Evolutionary conservation across 2,888 invertebrate species (phyloP).

Genomic region (Colostygia pectinataria): DNA sequence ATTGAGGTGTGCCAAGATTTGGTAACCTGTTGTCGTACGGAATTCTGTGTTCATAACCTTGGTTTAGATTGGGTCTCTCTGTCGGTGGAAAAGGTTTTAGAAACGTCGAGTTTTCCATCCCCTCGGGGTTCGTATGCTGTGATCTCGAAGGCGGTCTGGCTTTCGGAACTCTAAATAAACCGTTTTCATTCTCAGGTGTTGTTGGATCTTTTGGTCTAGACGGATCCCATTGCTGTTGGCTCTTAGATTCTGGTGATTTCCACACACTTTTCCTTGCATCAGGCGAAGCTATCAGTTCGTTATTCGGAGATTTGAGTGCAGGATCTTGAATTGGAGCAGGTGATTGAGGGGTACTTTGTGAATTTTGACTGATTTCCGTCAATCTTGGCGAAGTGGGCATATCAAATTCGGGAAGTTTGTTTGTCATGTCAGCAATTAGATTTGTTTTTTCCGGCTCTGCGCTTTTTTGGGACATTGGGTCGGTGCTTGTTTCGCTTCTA

Average conservation of each 20-base stretch:
- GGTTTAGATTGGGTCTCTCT: slow-evolving; percentile 67
- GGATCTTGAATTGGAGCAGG: slow-evolving; percentile 65
- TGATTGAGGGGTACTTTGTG: slow-evolving; percentile 67
- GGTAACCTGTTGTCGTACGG: slow-evolving; percentile 65
- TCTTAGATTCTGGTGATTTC: slow-evolving; percentile 76
- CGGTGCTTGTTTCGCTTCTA: slow-evolving; percentile 75
- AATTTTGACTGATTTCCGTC: slow-evolving; percentile 72
- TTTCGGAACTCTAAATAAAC: slow-evolving; percentile 85
- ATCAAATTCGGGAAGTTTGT: slow-evolving; percentile 73
- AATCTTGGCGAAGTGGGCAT: slow-evolving; percentile 73
- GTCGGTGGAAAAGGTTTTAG: slow-evolving; percentile 85
- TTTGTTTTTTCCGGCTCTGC: slow-evolving; percentile 62
- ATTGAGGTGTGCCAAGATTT: slow-evolving; percentile 50
- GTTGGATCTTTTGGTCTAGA: slow-evolving; percentile 65
- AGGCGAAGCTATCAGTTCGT: slow-evolving; percentile 51
- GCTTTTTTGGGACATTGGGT: slow-evolving; percentile 57
- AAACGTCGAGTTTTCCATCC: slow-evolving; percentile 81
- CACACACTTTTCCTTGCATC: slow-evolving; percentile 70
- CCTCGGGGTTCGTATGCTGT: slow-evolving; percentile 75
- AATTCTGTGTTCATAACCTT: slow-evolving; percentile 73
- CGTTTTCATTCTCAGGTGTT: slow-evolving; percentile 71
- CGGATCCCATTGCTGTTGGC: slow-evolving; percentile 59
- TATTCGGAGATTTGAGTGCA: slow-evolving; percentile 70
- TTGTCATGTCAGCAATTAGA: slow-evolving; percentile 53
- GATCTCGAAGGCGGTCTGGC: slow-evolving; percentile 85